Conservation (phyloP, 2,113 vertebrate species). For the Symphodus melops region DNA sequence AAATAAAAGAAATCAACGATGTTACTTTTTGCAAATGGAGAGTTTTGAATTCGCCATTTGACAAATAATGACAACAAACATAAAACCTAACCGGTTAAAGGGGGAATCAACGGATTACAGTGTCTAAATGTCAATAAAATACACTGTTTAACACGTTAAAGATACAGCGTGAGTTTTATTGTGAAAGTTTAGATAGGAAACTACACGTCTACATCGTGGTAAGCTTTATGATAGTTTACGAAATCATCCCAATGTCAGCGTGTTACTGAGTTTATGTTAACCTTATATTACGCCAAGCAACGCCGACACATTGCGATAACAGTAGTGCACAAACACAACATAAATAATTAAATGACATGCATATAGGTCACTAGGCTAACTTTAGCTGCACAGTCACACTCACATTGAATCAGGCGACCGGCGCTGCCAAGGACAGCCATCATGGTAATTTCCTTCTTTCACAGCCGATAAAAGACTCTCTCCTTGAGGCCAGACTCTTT, state of each 20-base stretch:
- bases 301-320: background rate
- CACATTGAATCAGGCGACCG: slow-evolving; percentile 73
- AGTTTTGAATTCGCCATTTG: background rate
- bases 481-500: background rate
- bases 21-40: background rate
- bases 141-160: rapidly evolving
- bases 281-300: background rate
- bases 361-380: background rate
- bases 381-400: slow-evolving; percentile 59
- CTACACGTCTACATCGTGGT: rapidly evolving
- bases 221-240: background rate
- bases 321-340: rapidly evolving
- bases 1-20: slow-evolving; percentile 15
- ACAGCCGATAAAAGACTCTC: background rate
- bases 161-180: rapidly evolving
- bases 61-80: too few relatives aligned
- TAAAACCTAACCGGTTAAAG: too few relatives aligned
- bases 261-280: slow-evolving; percentile 11
- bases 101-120: too few relatives aligned
- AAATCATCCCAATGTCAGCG: slow-evolving; percentile 65
- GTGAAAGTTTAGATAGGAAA: slow-evolving; percentile 17
- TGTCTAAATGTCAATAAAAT: background rate
- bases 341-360: rapidly evolving
- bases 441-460: slow-evolving; percentile 4
- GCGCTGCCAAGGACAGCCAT: slow-evolving; percentile 78